phyloP scores from a whole-genome alignment of 2,888 invertebrate genomes.

The Napeogenes sylphis region DNA sequence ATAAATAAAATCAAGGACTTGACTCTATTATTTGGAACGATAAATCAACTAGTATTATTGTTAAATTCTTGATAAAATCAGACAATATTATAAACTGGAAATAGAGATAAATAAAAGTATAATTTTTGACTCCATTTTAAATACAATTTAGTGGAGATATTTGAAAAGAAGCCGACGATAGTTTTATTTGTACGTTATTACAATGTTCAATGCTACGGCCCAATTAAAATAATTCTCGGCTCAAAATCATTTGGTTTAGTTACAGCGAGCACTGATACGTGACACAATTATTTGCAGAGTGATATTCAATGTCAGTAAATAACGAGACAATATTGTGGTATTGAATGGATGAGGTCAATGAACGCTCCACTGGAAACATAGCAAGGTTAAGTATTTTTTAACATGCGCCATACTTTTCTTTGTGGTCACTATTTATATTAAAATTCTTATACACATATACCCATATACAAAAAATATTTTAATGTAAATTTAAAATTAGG shows the following conservation, averaged over 20 bases:
- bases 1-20: background rate
- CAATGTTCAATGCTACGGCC: conserved; percentile 10
- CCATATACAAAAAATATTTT: too few relatives aligned
- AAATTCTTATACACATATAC: too few relatives aligned
- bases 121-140: too few relatives aligned
- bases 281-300: conserved; percentile 26
- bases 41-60: background rate
- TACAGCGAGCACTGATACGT: conserved; percentile 19
- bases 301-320: conserved; percentile 31
- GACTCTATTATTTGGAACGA: background rate
- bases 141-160: too few relatives aligned
- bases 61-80: background rate
- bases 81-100: too few relatives aligned
- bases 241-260: background rate
- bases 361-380: conserved; percentile 25
- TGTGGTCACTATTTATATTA: too few relatives aligned
- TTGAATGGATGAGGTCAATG: conserved; percentile 38
- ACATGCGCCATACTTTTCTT: too few relatives aligned
- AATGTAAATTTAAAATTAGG: too few relatives aligned
- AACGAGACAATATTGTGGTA: conserved; percentile 32
- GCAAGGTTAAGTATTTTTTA: conserved; percentile 23
- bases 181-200: background rate
- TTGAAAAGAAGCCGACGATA: too few relatives aligned
- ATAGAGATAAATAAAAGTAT: too few relatives aligned
- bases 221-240: conserved; percentile 1